Evolutionary conservation across 2,113 vertebrate genomes (phyloP), one percentile per base, ranked within the genome.

Genomic region (Galeopterus variegatus): DNA sequence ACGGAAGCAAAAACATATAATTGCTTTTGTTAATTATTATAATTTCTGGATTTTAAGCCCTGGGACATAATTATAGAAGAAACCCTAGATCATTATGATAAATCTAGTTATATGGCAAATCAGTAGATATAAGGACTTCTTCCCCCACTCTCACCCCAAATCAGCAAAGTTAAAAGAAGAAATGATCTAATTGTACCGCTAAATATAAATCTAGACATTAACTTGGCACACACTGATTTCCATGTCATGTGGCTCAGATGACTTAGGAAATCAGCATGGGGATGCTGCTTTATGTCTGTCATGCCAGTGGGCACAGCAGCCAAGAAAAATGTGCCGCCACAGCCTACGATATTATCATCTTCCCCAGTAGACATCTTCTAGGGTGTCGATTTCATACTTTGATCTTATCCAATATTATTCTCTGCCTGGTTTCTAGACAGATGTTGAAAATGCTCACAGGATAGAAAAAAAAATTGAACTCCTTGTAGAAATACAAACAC

Each of bases 131-230:
- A 81, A 64, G 54, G 56, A 23, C 65, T 75, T 64, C 14, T 15
- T 4, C 4, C 4, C 19, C 21, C 31, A 26, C 13, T 11, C 11
- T 0, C 8, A 4, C 17, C 50, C 50, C 31, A 88, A 87, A 54
- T 56, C 72, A 93, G 56, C 14, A 75, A 41, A 92, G 26, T 70
- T 93, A 75, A 26, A 88, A 90, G 36, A 84, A 89, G 73, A 82
- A 64, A 72, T 88, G 84, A 67, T n/a, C 87, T 41, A 23, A 52
- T 33, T 65, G 60, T 62, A 84, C 88, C 33, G 50, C 13, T 88
- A 54, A 87, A 48, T 41, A n/a, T n/a, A n/a, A n/a, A n/a, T n/a
- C n/a, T n/a, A 88, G 58, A 36, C 19, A n/a, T 48, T 54, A 62
- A 52, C 64, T 12, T 88, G 85, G 24, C 36, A 70, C 70, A 73